Conservation (phyloP, 2,797 vertebrate species). For the Bucorvus abyssinicus region DNA sequence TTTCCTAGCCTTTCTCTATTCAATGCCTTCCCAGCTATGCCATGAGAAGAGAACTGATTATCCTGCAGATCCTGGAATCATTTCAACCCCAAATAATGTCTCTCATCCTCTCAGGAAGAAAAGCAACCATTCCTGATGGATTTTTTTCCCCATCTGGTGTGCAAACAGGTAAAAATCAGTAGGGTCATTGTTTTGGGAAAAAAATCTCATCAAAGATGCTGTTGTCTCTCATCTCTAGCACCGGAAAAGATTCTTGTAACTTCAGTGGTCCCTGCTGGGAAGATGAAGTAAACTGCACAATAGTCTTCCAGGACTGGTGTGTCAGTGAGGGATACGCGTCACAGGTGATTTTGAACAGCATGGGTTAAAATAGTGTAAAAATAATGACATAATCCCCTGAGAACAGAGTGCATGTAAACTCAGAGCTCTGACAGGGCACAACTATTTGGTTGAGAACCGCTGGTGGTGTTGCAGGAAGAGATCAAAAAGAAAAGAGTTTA, state of each 20-base stretch:
- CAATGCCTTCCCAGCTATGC: background rate
- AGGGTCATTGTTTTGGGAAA: background rate
- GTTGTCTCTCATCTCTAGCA: background rate
- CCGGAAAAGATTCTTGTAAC: background rate
- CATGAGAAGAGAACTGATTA: background rate
- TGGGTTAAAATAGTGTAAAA: background rate
- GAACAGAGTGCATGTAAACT: background rate
- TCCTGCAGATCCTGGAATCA: background rate
- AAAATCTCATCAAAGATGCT: background rate
- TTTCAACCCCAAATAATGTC: background rate
- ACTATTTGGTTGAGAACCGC: background rate
- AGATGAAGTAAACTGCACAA: background rate
- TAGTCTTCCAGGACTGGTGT: background rate
- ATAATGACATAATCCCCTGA: background rate
- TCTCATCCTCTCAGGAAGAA: background rate
- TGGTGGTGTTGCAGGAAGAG: background rate
- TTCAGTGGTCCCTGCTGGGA: background rate
- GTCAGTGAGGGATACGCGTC: background rate
- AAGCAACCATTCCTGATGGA: background rate
- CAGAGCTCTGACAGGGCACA: background rate
- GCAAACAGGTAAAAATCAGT: background rate
- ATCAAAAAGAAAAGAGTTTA: background rate
- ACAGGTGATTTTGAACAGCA: background rate
- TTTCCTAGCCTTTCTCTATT: background rate
- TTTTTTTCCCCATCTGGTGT: background rate